Conservation (phyloP, 2,797 vertebrate species). For the Sebastes dallii region DNA sequence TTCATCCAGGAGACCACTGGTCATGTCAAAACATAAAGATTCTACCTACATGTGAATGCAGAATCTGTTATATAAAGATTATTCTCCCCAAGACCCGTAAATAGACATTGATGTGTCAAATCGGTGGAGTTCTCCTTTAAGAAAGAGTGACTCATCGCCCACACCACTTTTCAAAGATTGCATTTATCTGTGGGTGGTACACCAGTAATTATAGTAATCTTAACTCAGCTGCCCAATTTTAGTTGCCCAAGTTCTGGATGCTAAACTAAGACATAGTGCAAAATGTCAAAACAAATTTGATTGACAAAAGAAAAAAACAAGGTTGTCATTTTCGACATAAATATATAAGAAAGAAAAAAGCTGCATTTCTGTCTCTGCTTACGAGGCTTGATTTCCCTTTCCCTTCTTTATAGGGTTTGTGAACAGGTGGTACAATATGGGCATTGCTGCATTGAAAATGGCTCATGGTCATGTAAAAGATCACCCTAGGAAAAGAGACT, state of each 20-base stretch:
- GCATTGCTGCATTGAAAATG: neutral
- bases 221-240: neutral
- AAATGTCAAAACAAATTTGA: slow-evolving; percentile 1
- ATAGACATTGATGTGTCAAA: neutral
- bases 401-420: neutral
- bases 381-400: neutral
- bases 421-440: neutral
- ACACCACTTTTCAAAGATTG: neutral
- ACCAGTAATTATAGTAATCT: neutral
- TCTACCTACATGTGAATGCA: too few relatives aligned
- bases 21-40: too few relatives aligned
- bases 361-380: neutral
- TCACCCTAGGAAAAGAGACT: neutral
- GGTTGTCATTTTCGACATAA: neutral
- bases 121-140: neutral
- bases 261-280: neutral
- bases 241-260: slow-evolving; percentile 18
- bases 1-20: too few relatives aligned
- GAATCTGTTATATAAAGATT: too few relatives aligned
- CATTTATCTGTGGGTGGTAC: neutral
- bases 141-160: neutral
- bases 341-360: neutral
- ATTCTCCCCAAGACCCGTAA: neutral
- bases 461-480: neutral
- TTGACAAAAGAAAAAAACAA: neutral